Evolutionary conservation across 2,113 vertebrate species (phyloP), one percentile per base, ranked within the genome.

Genomic region (Cyprinodon brontotheroides): DNA sequence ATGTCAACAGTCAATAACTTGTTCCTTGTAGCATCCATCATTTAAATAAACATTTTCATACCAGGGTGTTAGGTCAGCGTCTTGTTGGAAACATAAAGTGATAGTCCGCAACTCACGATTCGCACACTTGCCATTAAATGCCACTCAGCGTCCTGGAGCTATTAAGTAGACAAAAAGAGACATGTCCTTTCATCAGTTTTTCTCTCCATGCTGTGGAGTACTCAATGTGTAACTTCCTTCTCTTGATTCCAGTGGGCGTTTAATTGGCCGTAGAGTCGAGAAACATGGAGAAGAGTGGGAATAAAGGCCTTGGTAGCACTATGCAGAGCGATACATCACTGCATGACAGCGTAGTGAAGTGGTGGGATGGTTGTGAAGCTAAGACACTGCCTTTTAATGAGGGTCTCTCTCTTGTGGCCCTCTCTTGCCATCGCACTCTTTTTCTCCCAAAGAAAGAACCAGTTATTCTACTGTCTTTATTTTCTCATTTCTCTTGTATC

Each of bases 241-340:
- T 75, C 77, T 80, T 75, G 82, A 79, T 74, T 89, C 84, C 87
- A 92, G 69, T 87, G 84, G 86, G 85, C 65, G 75, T 94, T 93
- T 93, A 93, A 94, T 94, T 94, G 91, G 92, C 84, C 81, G 65
- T 65, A 78, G 85, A 86, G 79, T 71, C 72, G 59, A 86, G 82
- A 78, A 84, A 87, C 81, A 87, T 65, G 78, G 81, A 82, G 77
- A 73, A 83, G 74, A 90, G 83, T 86, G 83, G 76, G 86, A 91
- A 91, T 88, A 87, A 85, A 92, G 88, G 82, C 80, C 83, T 86
- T 82, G 82, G 90, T 86, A 82, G 82, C 80, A 50, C 91, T 83
- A 90, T 84, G 87, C 89, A 81, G 83, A 82, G 91, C 84, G 74
- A 92, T 92, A 90, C 83, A 92, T 93, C 91, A 92, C 88, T 29